phyloP scores from a whole-genome alignment of 2,113 vertebrate species.

The Oreochromis tanganicae region DNA sequence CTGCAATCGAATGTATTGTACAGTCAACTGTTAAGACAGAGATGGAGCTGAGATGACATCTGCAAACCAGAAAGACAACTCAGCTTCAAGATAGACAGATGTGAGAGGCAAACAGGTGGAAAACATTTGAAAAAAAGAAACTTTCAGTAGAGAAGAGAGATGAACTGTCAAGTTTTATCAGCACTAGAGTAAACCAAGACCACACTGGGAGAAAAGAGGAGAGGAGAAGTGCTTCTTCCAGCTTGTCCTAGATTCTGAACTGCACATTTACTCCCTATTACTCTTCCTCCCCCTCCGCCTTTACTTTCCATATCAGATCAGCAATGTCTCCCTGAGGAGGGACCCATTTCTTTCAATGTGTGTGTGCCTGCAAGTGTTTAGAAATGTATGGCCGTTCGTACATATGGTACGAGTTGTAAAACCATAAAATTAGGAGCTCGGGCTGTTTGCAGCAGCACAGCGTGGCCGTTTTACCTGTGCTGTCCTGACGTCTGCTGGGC shows the following conservation, averaged over 20 bases:
- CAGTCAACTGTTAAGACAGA: background rate
- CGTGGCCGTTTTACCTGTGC: conserved; percentile 1
- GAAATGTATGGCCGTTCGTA: background rate
- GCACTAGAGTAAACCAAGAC: conserved; percentile 3
- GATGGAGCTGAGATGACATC: background rate
- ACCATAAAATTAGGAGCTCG: conserved; percentile 8
- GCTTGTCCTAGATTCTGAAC: conserved; percentile 34
- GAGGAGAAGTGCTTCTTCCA: background rate
- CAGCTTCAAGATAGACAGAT: background rate
- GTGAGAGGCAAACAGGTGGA: background rate
- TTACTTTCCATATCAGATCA: background rate
- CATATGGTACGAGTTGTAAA: background rate
- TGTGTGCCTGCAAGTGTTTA: background rate
- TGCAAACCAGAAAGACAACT: background rate
- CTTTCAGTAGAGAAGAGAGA: background rate
- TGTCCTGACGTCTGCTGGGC: conserved; percentile 16
- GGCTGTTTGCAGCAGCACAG: background rate
- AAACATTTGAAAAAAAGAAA: background rate
- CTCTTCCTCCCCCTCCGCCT: background rate
- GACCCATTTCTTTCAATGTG: background rate
- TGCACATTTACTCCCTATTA: background rate
- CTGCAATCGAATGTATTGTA: conserved; percentile 3
- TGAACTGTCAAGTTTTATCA: conserved; percentile 5
- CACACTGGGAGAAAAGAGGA: background rate
- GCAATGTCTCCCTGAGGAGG: background rate